Conservation (phyloP, 1,140 invertebrate genomes). For the silkworm (Bombyx mori) region DNA sequence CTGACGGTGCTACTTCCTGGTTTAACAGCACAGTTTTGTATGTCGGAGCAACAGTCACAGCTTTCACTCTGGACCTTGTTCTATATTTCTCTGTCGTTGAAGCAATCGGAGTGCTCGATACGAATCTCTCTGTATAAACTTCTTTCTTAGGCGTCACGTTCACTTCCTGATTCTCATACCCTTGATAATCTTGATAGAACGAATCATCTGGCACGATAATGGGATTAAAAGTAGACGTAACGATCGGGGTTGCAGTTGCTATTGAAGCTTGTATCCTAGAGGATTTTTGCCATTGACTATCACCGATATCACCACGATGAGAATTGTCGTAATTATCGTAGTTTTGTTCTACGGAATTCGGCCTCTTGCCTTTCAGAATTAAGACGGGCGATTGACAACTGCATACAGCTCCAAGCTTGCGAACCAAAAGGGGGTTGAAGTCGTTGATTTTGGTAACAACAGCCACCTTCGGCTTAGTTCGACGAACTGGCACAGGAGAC, state of each 20-base stretch:
- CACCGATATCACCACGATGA: constrained; percentile 41
- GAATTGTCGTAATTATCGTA: constrained; percentile 45
- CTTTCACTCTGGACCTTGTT: constrained; percentile 49
- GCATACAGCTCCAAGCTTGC: constrained; percentile 81
- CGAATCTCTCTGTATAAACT: constrained; percentile 28
- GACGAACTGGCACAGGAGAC: constrained; percentile 29
- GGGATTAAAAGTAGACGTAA: constrained; percentile 63
- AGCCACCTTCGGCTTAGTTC: constrained; percentile 67
- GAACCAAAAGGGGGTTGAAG: constrained; percentile 77
- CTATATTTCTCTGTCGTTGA: constrained; percentile 43
- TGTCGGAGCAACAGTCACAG: constrained; percentile 61
- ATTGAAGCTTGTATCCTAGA: constrained; percentile 20
- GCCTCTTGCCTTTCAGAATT: constrained; percentile 60
- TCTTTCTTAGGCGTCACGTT: constrained; percentile 31
- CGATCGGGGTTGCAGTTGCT: constrained; percentile 33
- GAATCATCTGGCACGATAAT: constrained; percentile 67
- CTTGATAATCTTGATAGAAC: constrained; percentile 58
- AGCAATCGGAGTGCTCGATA: constrained; percentile 39
- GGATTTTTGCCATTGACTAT: constrained; percentile 34
- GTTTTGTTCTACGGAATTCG: constrained; percentile 33
- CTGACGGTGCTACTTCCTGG: constrained; percentile 32
- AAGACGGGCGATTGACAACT: constrained; percentile 79
- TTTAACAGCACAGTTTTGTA: constrained; percentile 58
- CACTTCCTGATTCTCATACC: constrained; percentile 36
- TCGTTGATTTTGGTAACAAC: constrained; percentile 78